Percentiles rank a stretch among this genome's conserved stretches.
These are phyloP conservation scores for Eriocheir sinensis DNA, from an alignment of 1,140 invertebrate genomes.

Conservation along the genomic window DNA sequence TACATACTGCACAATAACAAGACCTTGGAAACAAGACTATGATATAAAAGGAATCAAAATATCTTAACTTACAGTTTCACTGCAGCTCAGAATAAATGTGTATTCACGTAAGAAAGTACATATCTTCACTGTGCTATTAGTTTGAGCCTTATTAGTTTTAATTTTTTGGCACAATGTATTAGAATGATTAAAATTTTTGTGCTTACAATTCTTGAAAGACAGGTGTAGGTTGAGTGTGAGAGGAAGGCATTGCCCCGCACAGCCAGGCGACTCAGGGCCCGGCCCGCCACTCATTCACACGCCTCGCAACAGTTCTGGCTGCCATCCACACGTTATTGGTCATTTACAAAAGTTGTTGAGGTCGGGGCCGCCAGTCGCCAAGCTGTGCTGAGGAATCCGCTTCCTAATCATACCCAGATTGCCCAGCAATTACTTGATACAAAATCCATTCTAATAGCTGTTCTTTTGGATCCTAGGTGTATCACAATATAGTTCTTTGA, in stretches of 20 bases:
- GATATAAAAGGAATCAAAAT: constrained; percentile 67
- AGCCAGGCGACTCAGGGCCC: background rate
- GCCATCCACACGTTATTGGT: background rate
- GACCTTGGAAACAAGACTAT: constrained; percentile 61
- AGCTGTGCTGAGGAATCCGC: background rate
- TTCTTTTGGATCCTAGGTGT: constrained; percentile 68
- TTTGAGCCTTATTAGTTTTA: constrained; percentile 59
- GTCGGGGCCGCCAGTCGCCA: background rate
- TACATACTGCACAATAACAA: constrained; percentile 63
- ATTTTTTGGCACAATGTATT: constrained; percentile 70
- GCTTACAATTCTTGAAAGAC: constrained; percentile 73
- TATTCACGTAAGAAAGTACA: constrained; percentile 68
- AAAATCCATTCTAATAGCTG: constrained; percentile 64
- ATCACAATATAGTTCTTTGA: constrained; percentile 69
- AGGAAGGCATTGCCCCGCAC: background rate
- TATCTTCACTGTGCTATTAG: constrained; percentile 50
- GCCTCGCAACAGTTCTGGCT: background rate
- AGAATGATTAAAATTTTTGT: constrained; percentile 68
- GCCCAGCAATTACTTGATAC: constrained; percentile 68
- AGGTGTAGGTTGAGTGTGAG: constrained; percentile 61
- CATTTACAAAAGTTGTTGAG: background rate
- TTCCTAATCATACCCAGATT: constrained; percentile 50
- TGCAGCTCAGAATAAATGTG: constrained; percentile 60
- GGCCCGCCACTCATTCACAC: background rate
- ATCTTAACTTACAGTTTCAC: constrained; percentile 71